Base-by-base conservation (phyloP, 2,888 invertebrate genomes). In the Xestobium rufovillosum region DNA sequence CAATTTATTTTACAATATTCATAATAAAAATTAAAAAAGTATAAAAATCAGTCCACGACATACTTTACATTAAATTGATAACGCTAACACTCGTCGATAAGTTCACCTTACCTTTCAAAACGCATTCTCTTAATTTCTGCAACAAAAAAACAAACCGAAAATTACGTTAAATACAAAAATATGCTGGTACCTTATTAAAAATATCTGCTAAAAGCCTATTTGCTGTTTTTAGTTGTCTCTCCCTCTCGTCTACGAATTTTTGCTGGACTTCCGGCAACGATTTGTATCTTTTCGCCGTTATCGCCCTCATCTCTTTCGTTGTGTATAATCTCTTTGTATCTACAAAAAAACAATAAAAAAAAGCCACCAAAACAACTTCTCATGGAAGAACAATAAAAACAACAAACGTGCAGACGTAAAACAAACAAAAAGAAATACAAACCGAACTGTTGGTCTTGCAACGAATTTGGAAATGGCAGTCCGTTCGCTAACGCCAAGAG, bases 141-240 rank as follows among this genome's bases (percentile, higher is more conserved):
- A 75, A 68, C 40, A 49, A 52, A 52, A 54, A 48, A 37, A 13
- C 31, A 43, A 32, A 27, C 23, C 23, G 35, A 11, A 29, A 31
- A 14, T 9, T 27, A 26, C 13, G 14, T 25, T 25, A 32, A 19
- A 32, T 26, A 8, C 10, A 3, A 12, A 36, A 14, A 11, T 6
- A 31, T 14, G 15, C 8, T 14, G 8, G 49, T 65, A 83, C 84
- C 71, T 75, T 79, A 57, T 82, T 82, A 62, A 86, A 88, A 39
- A 85, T 71, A 58, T 79, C 76, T 1, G 80, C 79, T 73, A 88
- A 77, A 15, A 86, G 60, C 48, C 80, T 72, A 66, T 87, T 87
- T 4, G 80, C 78, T 48, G 74, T 75, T 30, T 63, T 57, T 32
- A 69, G 60, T 48, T 53, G 61, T 52, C 73, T 75, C 2, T 72